Base-by-base conservation (phyloP, 2,888 invertebrate species). In the Microdon myrmicae region DNA sequence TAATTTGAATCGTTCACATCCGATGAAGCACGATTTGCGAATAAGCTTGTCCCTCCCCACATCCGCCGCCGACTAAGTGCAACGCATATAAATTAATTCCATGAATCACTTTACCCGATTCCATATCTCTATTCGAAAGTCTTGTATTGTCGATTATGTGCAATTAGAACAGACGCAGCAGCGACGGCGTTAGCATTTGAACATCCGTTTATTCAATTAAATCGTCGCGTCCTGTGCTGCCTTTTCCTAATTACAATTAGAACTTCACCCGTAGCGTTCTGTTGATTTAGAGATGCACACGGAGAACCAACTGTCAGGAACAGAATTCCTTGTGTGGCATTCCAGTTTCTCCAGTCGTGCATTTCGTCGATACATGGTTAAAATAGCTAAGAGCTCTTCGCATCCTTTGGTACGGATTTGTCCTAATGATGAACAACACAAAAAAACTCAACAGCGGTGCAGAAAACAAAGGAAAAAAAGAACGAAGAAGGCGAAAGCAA, bases 241-340 rank as follows among this genome's bases (percentile, higher is more conserved):
- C 54, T 60, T 54, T 43, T 55, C 32, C 60, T 49, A 61, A 61
- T 61, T 55, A 61, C 55, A 61, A 61, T 55, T 55, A 55, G 61
- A 45, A 61, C 19, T 45, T 45, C 35, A 49, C 14, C 37, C 39
- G 7, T 29, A 39, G 32, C 34, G 29, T 55, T 48, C 32, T 43
- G 55, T 55, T 45, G 49, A 61, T 61, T 61, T 61, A 55, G 56
- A 55, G n/a, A n/a, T 32, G 39, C 28, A 19, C 44, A 54, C 61
- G 44, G 51, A 61, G 54, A 61, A 49, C 49, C 55, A 55, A 61
- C 44, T 49, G 61, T 49, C 49, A 55, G 45, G 55, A 44, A 48
- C 19, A 55, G 35, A 49, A 43, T 45, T 44, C 31, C 26, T 29
- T 48, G 16, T 54, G 47, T 38, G 28, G 10, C 47, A 54, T 43